Evolutionary conservation across 2,113 vertebrate genomes (phyloP).

Genomic region (Myrmophylax atrothorax): DNA sequence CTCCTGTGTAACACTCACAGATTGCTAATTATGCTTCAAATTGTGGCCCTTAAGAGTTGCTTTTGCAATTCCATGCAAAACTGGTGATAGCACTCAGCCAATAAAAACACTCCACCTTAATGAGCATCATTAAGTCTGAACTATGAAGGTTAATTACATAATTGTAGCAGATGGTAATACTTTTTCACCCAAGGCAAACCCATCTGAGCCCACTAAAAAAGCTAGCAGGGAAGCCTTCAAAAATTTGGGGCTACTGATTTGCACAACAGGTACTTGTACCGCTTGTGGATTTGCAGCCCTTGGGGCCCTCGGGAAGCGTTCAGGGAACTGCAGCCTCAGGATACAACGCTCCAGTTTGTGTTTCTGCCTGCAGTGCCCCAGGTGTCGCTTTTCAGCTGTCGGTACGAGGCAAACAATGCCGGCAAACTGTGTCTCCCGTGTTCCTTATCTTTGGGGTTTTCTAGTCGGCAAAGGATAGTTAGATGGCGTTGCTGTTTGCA

Average conservation of each 20-base stretch:
- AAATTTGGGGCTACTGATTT: background rate
- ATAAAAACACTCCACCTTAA: slow-evolving; percentile 27
- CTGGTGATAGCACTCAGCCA: background rate
- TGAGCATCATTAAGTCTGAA: slow-evolving; percentile 32
- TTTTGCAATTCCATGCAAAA: background rate
- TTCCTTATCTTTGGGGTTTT: background rate
- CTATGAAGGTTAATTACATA: slow-evolving; percentile 48
- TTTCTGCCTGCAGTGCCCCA: background rate
- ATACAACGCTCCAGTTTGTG: background rate
- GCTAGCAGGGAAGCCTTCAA: background rate
- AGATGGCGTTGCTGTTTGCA: background rate
- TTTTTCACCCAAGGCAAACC: slow-evolving; percentile 49
- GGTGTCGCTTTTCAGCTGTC: accelerated
- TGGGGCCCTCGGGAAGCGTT: accelerated
- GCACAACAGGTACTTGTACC: background rate
- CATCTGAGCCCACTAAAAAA: slow-evolving; percentile 21
- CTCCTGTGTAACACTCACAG: background rate
- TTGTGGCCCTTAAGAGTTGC: background rate
- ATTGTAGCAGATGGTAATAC: slow-evolving; percentile 44
- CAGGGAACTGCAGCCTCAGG: accelerated
- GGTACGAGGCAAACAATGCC: background rate
- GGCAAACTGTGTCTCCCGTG: accelerated
- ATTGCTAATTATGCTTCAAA: background rate
- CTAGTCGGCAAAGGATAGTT: accelerated
- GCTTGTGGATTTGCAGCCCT: accelerated